phyloP scores from a whole-genome alignment of 2,888 invertebrate genomes.

The Ommatoiulus sabulosus region DNA sequence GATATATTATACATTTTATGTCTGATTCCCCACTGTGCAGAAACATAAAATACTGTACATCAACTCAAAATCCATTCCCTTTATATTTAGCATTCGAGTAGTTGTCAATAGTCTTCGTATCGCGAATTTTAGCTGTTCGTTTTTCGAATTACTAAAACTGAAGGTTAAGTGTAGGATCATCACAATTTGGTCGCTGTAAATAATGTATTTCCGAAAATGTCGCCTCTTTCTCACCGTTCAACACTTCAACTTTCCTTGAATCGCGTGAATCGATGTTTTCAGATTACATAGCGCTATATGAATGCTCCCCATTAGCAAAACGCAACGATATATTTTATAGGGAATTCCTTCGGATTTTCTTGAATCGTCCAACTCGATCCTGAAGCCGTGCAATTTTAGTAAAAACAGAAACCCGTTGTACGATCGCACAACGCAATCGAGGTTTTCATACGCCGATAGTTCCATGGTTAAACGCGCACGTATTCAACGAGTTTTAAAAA shows the following conservation, averaged over 20 bases:
- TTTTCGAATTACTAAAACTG: not conserved
- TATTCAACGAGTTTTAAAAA: no score
- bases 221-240: not conserved
- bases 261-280: not conserved
- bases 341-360: not conserved
- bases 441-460: not conserved
- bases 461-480: no score
- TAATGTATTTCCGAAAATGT: not conserved
- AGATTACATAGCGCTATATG: not conserved
- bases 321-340: not conserved
- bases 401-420: not conserved
- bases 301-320: not conserved
- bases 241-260: not conserved
- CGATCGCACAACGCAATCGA: not conserved
- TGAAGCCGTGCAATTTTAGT: not conserved
- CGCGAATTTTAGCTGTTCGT: not conserved
- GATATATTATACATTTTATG: no score
- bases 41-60: no score
- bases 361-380: not conserved
- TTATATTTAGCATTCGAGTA: not conserved
- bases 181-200: not conserved
- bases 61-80: no score
- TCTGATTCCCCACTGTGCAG: no score
- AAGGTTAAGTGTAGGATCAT: not conserved
- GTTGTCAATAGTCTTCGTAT: not conserved